Percentiles rank a stretch among this genome's conserved stretches.
Evolutionary conservation across 2,113 vertebrate genomes (phyloP).

Genomic region (Numenius arquata): DNA sequence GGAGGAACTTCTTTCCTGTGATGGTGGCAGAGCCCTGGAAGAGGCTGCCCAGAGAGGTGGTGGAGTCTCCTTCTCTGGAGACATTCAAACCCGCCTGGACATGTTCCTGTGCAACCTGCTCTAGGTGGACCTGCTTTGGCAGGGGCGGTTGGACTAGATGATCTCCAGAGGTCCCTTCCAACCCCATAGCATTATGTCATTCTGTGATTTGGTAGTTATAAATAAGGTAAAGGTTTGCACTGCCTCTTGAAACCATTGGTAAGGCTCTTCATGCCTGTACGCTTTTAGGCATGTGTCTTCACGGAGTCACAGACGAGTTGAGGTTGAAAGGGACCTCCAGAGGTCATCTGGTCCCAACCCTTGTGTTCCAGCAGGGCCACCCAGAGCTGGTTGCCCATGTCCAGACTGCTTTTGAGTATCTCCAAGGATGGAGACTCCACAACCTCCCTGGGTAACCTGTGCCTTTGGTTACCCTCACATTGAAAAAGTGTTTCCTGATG

Average conservation of each 20-base stretch:
- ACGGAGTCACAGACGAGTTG: neutral
- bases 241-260: neutral
- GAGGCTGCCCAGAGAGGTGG: no score
- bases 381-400: neutral
- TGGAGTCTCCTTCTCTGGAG: no score
- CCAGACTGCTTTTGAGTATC: neutral
- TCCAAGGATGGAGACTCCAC: neutral
- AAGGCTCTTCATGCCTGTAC: neutral
- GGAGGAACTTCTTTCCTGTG: no score
- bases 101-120: no score
- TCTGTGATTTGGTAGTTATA: neutral
- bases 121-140: no score
- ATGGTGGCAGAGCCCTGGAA: no score
- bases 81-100: no score
- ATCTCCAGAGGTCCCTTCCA: no score
- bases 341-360: neutral
- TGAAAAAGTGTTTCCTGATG: neutral
- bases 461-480: neutral
- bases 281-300: rapidly evolving
- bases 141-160: no score
- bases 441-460: neutral
- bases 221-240: neutral
- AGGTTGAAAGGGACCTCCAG: neutral
- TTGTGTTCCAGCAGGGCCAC: neutral
- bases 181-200: no score